Base-by-base conservation (phyloP, 2,113 vertebrate species). In the Sprattus sprattus region DNA sequence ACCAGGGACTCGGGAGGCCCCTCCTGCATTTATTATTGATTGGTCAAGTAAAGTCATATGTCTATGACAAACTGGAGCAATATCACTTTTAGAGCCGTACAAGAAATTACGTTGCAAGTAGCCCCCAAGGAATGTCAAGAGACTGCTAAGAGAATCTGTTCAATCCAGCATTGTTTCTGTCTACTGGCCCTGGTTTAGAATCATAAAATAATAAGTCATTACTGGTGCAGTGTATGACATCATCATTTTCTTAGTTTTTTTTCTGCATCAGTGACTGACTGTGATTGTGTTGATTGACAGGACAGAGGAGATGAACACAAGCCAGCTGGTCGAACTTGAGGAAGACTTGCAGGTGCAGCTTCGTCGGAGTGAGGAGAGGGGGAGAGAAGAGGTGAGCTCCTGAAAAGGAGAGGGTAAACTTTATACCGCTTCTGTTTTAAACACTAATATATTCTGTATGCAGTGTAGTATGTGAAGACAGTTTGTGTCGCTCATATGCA, bases 331-430 rank as follows among this genome's bases (percentile, higher is more conserved):
- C 28, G 95, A 96, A 49, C 82, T 96, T 84, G 96, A 96, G 82
- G 95, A 96, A 0, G 93, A 96, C 54, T 83, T 95, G 39, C 93
- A 95, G 85, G 91, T 92, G 81, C 96, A 95, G 50, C 90, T 96
- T 0, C 47, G 67, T 3, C 89, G 75, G 49, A 46, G 91, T 22
- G 95, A 96, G 90, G 67, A 88, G 81, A 89, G 91, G 81, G 93
- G 92, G 45, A 92, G 93, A 85, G 87, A 92, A 0, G 92, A 95
- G 95, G 96, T 95, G 85, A 92, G 95, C 18, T 11, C 15, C 54
- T 67, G 71, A 2, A 78, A 39, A 13, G 16, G 10, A 25, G 11
- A 32, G 28, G 13, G 15, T 39, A 60, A 22, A 60, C 18, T 18
- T 60, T 7, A 20, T 9, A 49, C 9, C 8, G 10, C 47, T 11